Evolutionary conservation across 2,113 vertebrate species (phyloP).

Genomic region (Lanius ludovicianus): DNA sequence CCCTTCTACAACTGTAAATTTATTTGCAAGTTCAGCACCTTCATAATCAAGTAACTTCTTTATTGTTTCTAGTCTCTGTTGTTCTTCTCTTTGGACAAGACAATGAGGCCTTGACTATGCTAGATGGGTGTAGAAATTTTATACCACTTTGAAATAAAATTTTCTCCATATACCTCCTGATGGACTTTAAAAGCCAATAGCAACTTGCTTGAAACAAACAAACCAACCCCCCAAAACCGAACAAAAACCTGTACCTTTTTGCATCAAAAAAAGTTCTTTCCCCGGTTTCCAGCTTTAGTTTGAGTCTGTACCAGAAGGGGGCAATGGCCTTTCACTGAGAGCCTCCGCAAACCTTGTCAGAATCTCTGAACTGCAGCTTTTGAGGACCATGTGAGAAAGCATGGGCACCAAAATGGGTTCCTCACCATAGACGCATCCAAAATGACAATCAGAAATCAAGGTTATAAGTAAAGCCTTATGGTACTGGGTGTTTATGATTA

Average conservation of each 20-base stretch:
- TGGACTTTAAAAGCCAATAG: neutral
- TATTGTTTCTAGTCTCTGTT: neutral
- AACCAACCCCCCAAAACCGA: neutral
- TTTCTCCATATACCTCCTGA: neutral
- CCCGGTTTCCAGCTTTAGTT: neutral
- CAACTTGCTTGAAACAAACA: neutral
- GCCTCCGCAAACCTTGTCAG: neutral
- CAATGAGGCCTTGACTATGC: neutral
- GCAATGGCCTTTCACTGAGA: neutral
- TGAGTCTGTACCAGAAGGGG: neutral
- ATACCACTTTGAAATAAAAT: neutral
- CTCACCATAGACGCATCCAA: neutral
- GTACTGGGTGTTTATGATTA: neutral
- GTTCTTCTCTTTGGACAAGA: neutral
- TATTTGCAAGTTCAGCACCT: neutral
- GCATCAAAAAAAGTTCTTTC: neutral
- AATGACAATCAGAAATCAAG: neutral
- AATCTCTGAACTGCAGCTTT: neutral
- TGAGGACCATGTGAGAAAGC: neutral
- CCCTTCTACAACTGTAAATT: neutral
- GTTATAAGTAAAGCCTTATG: neutral
- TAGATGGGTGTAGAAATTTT: neutral
- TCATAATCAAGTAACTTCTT: neutral
- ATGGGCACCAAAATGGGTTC: neutral
- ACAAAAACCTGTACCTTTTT: neutral